phyloP scores from a whole-genome alignment of 2,888 invertebrate genomes.

The Acheta domesticus region DNA sequence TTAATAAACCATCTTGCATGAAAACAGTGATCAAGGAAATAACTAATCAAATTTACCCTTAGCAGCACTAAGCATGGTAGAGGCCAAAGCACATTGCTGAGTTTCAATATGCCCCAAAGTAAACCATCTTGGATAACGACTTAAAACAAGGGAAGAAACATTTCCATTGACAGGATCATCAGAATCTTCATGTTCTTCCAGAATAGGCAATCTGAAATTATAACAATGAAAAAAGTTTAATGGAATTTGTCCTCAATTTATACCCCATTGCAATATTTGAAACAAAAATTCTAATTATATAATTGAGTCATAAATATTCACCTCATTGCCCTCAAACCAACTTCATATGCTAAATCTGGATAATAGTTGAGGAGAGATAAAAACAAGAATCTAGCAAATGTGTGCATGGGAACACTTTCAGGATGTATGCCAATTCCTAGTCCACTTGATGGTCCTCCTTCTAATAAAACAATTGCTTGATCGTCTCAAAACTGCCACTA shows the following conservation, averaged over 20 bases:
- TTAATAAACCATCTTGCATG: background rate
- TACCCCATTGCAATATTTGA: background rate
- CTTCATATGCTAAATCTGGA: constrained; percentile 73
- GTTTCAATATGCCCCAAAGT: constrained; percentile 76
- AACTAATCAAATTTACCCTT: constrained; percentile 51
- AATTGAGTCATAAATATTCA: constrained; percentile 38
- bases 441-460: constrained; percentile 74
- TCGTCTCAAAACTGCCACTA: constrained; percentile 63
- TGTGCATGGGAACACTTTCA: constrained; percentile 80
- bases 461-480: constrained; percentile 67
- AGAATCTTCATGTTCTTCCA: constrained; percentile 67
- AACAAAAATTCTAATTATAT: background rate
- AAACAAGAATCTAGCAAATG: constrained; percentile 77
- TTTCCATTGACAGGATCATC: constrained; percentile 56
- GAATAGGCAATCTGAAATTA: constrained; percentile 56
- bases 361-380: constrained; percentile 70
- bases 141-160: constrained; percentile 54
- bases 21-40: constrained; percentile 23
- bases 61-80: constrained; percentile 69
- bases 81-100: constrained; percentile 74
- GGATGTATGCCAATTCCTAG: constrained; percentile 72
- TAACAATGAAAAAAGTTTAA: no score
- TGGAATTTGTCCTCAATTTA: no score
- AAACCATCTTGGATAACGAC: constrained; percentile 70
- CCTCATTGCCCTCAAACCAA: constrained; percentile 75